Evolutionary conservation across 2,113 vertebrate species (phyloP).

Genomic region (Dunckerocampus dactyliophorus): DNA sequence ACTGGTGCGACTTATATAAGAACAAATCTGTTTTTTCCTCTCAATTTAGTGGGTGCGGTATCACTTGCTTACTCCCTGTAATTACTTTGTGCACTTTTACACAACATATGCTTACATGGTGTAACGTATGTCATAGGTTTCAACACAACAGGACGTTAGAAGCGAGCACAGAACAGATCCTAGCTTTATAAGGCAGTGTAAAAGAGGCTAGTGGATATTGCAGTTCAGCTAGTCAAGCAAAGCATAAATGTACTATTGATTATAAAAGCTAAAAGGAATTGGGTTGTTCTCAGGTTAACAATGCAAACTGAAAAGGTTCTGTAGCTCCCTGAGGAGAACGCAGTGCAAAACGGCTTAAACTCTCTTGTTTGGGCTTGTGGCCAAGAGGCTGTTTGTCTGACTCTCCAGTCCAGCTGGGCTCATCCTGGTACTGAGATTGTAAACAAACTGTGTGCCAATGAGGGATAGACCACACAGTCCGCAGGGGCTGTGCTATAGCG

Average conservation of each 20-base stretch:
- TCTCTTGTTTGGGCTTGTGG: constrained; percentile 9
- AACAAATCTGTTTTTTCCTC: too few species aligned
- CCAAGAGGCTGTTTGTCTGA: constrained; percentile 11
- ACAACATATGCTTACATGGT: too few species aligned
- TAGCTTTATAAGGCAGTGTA: too few species aligned
- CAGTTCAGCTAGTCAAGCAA: neutral
- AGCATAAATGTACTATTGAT: neutral
- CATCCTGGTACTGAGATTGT: neutral
- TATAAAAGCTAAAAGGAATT: neutral
- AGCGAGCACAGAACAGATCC: too few species aligned
- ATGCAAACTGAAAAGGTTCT: constrained; percentile 2
- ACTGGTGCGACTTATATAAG: too few species aligned
- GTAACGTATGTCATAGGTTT: too few species aligned
- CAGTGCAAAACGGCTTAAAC: neutral
- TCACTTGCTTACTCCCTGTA: too few species aligned
- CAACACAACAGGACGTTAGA: too few species aligned
- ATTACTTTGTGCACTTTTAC: too few species aligned
- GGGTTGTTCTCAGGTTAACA: neutral
- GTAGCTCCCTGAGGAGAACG: neutral
- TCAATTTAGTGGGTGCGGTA: too few species aligned
- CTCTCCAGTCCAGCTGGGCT: constrained; percentile 4
- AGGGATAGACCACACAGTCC: neutral
- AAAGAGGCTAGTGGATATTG: too few species aligned
- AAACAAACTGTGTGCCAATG: neutral
- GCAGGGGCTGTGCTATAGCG: too few species aligned